Base-by-base conservation (phyloP, 2,888 invertebrate species). In the Acleris cristana region DNA sequence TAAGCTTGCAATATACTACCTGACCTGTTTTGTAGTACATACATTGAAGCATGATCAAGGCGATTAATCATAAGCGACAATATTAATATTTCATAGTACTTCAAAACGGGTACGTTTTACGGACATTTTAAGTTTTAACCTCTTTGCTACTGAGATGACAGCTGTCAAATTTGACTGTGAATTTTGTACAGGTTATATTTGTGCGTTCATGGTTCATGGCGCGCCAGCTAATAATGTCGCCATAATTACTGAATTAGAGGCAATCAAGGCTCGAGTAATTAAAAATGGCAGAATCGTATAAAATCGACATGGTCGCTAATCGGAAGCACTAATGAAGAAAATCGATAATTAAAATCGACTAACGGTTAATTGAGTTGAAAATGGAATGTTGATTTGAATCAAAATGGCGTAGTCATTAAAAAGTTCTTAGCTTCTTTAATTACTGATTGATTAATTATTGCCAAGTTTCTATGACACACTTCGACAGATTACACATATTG, bases 331-430 rank as follows among this genome's bases (percentile, higher is more conserved):
- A 90, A 92, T 91, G 90, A 91, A 87, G 80, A 84, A 86, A 86
- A 86, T 80, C 86, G 82, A 85, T 89, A 90, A 91, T 90, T 89
- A 89, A 88, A 88, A 87, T 80, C 84, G 85, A 82, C 82, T 82
- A 76, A 77, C 76, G 83, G 84, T 88, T 88, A 90, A 91, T 90
- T 88, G 90, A 88, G 85, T 88, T 88, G 89, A 88, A 90, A 91
- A 92, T 92, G 86, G 87, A 87, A 90, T 85, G 82, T 52, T 57
- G 68, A 48, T 63, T 48, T 57, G 23, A 63, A 52, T 63, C 62
- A 67, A 63, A 54, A 67, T 67, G 67, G 67, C 67, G 53, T 21
- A 30, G 30, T 66, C 61, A 61, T 66, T 63, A 67, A 63, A 62
- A 53, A 23, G 18, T 16, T 48, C 48, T 48, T 48, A 18, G 48